Evolutionary conservation across 2,888 invertebrate genomes (phyloP).

Genomic region (Thymelicus sylvestris): DNA sequence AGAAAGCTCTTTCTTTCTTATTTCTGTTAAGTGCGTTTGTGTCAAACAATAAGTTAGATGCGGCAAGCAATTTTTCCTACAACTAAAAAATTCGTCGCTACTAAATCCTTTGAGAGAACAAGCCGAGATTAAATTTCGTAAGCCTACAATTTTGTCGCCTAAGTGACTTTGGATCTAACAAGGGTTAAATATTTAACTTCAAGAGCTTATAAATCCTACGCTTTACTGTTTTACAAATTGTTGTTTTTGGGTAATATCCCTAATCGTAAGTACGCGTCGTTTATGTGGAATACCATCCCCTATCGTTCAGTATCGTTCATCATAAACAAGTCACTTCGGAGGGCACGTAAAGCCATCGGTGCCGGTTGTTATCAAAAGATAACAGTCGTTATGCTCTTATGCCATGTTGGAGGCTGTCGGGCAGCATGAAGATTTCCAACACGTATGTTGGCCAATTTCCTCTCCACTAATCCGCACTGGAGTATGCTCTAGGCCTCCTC

Average conservation of each 20-base stretch:
- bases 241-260: neutral
- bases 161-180: neutral
- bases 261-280: neutral
- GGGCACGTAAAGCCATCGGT: too few relatives aligned
- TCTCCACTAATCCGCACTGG: too few relatives aligned
- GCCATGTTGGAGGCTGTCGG: too few relatives aligned
- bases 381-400: too few relatives aligned
- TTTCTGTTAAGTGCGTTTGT: too few relatives aligned
- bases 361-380: too few relatives aligned
- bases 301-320: neutral
- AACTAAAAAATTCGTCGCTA: neutral
- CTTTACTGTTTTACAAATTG: neutral
- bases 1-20: too few relatives aligned
- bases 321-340: too few relatives aligned
- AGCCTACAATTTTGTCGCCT: slow-evolving; percentile 2
- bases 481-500: too few relatives aligned
- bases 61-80: neutral
- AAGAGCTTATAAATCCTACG: neutral
- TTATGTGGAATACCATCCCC: neutral
- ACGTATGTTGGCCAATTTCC: too few relatives aligned
- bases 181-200: slow-evolving; percentile 4
- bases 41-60: neutral
- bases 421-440: too few relatives aligned
- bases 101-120: neutral
- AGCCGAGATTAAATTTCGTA: slow-evolving; percentile 1